phyloP scores from a whole-genome alignment of 2,888 invertebrate genomes.

The Xanthorhoe spadicearia region DNA sequence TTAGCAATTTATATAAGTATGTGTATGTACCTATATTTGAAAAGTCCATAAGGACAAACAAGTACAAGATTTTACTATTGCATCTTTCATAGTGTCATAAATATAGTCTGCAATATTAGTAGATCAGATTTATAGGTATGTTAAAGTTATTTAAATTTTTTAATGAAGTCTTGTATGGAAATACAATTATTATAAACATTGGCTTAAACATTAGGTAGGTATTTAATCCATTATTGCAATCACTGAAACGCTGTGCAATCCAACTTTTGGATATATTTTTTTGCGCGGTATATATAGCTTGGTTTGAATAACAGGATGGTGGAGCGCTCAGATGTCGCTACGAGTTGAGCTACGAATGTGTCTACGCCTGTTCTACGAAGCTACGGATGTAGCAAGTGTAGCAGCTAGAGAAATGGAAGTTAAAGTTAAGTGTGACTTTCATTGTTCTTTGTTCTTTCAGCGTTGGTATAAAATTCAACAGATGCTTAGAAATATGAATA shows the following conservation, averaged over 20 bases:
- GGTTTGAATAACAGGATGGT: constrained; percentile 28
- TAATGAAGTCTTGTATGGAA: not conserved
- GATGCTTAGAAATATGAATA: not conserved
- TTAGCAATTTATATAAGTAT: no score
- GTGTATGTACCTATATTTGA: no score
- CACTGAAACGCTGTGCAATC: not conserved
- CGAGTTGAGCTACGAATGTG: constrained; percentile 25
- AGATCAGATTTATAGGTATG: no score
- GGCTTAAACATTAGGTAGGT: not conserved
- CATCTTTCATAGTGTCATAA: no score
- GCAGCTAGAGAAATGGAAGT: constrained; percentile 2
- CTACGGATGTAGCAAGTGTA: constrained; percentile 11
- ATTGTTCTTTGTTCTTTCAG: not conserved
- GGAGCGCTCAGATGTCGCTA: constrained; percentile 12
- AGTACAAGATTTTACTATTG: no score
- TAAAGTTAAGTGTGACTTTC: not conserved
- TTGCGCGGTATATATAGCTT: constrained; percentile 20
- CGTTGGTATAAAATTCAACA: not conserved
- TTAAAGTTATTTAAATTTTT: no score
- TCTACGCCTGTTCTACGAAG: constrained; percentile 14
- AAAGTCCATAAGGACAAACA: no score
- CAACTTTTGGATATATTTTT: constrained; percentile 7
- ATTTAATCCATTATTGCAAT: not conserved
- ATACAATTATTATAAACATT: not conserved
- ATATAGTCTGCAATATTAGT: no score